phyloP scores from a whole-genome alignment of 1,140 invertebrate species.

The Drosophila carrolli region DNA sequence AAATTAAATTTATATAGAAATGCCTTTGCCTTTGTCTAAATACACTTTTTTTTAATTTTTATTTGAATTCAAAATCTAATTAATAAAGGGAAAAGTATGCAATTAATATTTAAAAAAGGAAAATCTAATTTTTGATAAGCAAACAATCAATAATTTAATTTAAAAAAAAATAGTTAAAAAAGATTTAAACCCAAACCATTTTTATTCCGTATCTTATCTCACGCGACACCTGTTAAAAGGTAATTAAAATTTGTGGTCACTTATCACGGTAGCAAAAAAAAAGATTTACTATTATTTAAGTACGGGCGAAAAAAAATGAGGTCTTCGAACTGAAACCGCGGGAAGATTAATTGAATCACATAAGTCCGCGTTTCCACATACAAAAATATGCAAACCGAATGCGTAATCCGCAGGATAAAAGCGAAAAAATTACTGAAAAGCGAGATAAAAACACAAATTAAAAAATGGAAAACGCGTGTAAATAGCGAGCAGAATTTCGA shows the following conservation, averaged over 20 bases:
- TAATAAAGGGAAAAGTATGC: too few species aligned
- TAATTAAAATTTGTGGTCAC: conserved; percentile 66
- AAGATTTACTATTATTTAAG: neutral
- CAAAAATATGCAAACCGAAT: conserved; percentile 72
- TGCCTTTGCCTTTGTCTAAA: neutral
- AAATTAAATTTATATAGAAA: neutral
- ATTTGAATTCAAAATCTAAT: too few species aligned
- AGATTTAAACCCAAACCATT: neutral
- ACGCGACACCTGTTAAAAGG: conserved; percentile 38
- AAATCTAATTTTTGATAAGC: too few species aligned
- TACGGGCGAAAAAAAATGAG: neutral
- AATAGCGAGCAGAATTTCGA: conserved; percentile 50
- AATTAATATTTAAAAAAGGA: too few species aligned
- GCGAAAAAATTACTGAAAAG: conserved; percentile 15
- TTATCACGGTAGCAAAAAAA: neutral
- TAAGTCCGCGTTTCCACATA: conserved; percentile 38
- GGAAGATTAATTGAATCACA: conserved; percentile 73
- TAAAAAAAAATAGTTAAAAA: too few species aligned
- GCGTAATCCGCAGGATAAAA: conserved; percentile 52
- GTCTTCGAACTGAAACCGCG: conserved; percentile 1
- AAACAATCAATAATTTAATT: too few species aligned
- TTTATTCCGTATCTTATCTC: neutral
- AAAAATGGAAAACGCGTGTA: conserved; percentile 72
- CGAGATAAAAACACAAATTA: conserved; percentile 59
- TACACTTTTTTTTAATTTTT: too few species aligned